Conservation (phyloP, 2,888 invertebrate species). For the Dasysyrphus tricinctus region DNA sequence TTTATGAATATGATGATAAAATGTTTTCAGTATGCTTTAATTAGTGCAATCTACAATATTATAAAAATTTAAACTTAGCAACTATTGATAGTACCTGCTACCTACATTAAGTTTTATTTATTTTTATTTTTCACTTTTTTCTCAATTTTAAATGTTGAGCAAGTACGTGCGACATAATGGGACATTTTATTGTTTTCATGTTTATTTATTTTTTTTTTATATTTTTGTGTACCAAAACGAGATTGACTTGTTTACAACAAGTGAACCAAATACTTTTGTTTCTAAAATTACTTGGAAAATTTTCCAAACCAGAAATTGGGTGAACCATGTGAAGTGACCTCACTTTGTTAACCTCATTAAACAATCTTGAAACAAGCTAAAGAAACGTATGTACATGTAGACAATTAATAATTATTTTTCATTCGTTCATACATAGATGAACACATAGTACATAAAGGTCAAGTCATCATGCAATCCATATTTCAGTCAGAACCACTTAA, state of each 20-base stretch:
- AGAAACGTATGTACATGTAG: neutral
- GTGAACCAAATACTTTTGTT: neutral
- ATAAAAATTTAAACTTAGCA: too few relatives aligned
- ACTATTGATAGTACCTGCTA: too few relatives aligned
- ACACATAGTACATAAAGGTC: slow-evolving; percentile 13
- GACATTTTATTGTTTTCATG: neutral
- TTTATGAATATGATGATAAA: too few relatives aligned
- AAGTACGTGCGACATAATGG: neutral
- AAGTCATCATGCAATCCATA: slow-evolving; percentile 5
- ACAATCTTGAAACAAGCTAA: neutral
- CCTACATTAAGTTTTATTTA: too few relatives aligned
- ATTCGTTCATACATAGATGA: neutral
- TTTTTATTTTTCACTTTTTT: too few relatives aligned
- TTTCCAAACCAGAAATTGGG: neutral
- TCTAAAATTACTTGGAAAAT: neutral
- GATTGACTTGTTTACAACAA: neutral
- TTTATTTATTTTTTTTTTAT: neutral
- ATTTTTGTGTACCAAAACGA: neutral
- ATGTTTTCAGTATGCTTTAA: too few relatives aligned
- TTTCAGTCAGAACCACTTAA: slow-evolving; percentile 22
- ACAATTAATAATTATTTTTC: neutral
- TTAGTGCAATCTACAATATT: too few relatives aligned
- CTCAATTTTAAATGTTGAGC: too few relatives aligned
- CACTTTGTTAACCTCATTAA: slow-evolving; percentile 27
- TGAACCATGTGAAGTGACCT: slow-evolving; percentile 13